A percentile compares a stretch with the other conserved stretches of the same genome.
These are phyloP conservation scores for Chrysomallon squamiferum DNA, from an alignment of 1,140 invertebrate genomes.

Conservation along the genomic window DNA sequence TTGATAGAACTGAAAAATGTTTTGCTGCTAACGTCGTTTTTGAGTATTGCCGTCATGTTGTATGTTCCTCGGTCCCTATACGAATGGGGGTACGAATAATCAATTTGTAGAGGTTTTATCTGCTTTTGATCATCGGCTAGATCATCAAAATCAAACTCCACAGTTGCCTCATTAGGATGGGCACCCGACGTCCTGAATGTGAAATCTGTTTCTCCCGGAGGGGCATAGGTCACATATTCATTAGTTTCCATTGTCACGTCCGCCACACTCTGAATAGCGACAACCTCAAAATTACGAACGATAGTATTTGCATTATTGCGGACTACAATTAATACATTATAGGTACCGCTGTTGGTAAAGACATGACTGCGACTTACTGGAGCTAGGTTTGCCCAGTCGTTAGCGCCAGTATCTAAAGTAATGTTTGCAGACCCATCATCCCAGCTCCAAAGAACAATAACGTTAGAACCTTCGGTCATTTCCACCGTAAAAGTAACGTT, in stretches of 20 bases:
- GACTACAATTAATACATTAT: conserved; percentile 35
- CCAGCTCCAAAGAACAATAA: conserved; percentile 34
- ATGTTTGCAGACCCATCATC: conserved; percentile 27
- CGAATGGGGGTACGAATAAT: conserved; percentile 11
- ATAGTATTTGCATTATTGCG: conserved; percentile 41
- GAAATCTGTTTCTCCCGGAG: conserved; percentile 31
- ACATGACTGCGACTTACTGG: conserved; percentile 24
- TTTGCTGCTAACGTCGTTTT: conserved; percentile 31
- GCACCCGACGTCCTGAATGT: conserved; percentile 16
- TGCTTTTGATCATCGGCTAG: not conserved
- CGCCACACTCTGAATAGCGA: conserved; percentile 35
- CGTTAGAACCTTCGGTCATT: conserved; percentile 40
- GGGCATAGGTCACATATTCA: conserved; percentile 34
- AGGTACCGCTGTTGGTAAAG: conserved; percentile 38
- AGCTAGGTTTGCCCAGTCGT: conserved; percentile 1
- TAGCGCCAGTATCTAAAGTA: conserved; percentile 4
- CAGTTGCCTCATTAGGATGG: conserved; percentile 25
- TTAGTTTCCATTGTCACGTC: conserved; percentile 22
- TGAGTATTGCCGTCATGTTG: conserved; percentile 27
- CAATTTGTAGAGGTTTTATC: conserved; percentile 14
- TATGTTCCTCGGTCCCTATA: conserved; percentile 32
- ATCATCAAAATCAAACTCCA: conserved; percentile 37
- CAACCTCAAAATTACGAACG: conserved; percentile 17
- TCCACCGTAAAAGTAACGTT: conserved; percentile 20
- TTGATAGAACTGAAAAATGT: conserved; percentile 14